Evolutionary conservation across 2,797 vertebrate genomes (phyloP).

Genomic region (Streptopelia turtur): DNA sequence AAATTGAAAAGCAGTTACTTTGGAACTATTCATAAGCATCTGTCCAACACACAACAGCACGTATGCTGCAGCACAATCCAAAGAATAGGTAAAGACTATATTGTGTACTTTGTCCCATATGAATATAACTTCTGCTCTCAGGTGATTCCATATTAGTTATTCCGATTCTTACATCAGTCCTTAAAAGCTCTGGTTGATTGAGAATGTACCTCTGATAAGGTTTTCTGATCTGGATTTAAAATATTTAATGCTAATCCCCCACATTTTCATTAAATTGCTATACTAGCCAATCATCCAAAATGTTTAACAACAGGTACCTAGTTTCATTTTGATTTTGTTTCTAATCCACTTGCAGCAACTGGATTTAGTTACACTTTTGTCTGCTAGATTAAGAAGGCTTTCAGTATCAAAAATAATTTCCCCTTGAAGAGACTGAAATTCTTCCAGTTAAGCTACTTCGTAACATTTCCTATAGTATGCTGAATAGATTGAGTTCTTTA

Average conservation of each 20-base stretch:
- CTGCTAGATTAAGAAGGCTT: not conserved
- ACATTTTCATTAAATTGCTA: not conserved
- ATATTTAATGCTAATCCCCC: not conserved
- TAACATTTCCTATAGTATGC: not conserved
- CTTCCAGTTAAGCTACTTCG: not conserved
- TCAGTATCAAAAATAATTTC: not conserved
- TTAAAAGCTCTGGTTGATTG: not conserved
- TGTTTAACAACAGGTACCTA: not conserved
- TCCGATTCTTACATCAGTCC: not conserved
- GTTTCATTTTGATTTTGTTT: not conserved
- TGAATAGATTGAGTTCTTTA: not conserved
- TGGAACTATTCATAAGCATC: not conserved
- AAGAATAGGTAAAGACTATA: not conserved
- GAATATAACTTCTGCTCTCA: not conserved
- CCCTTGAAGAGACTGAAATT: not conserved
- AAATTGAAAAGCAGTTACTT: not conserved
- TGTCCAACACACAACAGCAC: not conserved
- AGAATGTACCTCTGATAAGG: not conserved
- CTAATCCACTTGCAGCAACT: not conserved
- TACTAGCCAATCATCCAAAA: not conserved
- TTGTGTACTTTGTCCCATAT: not conserved
- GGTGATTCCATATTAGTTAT: not conserved
- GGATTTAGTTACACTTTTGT: not conserved
- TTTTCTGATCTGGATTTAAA: not conserved
- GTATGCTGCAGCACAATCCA: rapidly evolving